phyloP scores from a whole-genome alignment of 2,888 invertebrate genomes.

The Amaurobius ferox region DNA sequence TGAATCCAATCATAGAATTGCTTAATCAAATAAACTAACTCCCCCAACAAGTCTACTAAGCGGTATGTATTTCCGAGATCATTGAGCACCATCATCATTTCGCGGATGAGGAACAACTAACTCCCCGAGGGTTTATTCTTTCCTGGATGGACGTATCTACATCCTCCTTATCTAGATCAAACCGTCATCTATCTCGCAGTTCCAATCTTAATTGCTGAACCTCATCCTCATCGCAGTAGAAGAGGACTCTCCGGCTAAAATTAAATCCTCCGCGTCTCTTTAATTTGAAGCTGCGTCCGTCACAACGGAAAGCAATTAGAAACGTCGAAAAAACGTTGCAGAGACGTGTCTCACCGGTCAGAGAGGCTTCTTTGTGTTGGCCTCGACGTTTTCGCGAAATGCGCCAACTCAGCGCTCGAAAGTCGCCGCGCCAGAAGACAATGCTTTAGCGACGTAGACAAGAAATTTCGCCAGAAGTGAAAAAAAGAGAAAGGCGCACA shows the following conservation, averaged over 20 bases:
- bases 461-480: conserved; percentile 65
- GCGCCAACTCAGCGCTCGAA: conserved; percentile 51
- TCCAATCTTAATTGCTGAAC: neutral
- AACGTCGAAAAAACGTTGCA: neutral
- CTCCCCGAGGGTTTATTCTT: too few species aligned
- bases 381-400: conserved; percentile 23
- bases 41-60: too few species aligned
- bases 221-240: conserved; percentile 3
- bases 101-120: too few species aligned
- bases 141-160: too few species aligned
- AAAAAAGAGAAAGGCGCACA: neutral
- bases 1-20: too few species aligned
- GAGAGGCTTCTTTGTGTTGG: neutral
- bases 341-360: neutral
- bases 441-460: conserved; percentile 63
- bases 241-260: neutral
- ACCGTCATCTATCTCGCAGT: neutral
- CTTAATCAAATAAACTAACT: too few species aligned
- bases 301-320: neutral
- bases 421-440: conserved; percentile 35
- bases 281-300: conserved; percentile 5
- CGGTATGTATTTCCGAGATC: too few species aligned
- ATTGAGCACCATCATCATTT: too few species aligned
- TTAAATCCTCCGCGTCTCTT: conserved; percentile 11
- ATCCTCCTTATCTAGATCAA: neutral